Percentiles rank a stretch among this genome's conserved stretches.
phyloP scores from a whole-genome alignment of 2,888 invertebrate species.

The Sinelater perroti region DNA sequence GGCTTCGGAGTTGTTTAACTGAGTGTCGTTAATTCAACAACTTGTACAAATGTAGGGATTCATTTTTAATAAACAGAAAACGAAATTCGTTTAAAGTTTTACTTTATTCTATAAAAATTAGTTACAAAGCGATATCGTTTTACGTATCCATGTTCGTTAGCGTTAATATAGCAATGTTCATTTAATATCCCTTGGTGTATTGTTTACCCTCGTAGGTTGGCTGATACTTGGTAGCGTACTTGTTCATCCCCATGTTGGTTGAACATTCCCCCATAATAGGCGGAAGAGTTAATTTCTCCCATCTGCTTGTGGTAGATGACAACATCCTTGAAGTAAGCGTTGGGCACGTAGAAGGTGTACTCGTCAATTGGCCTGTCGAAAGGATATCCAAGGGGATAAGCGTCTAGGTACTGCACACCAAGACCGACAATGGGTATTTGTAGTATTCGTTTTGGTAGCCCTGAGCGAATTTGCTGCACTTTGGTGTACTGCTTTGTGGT shows the following conservation, averaged over 20 bases:
- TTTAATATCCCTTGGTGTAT: too few relatives aligned
- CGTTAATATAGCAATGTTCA: too few relatives aligned
- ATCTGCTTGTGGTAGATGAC: slow-evolving; percentile 67
- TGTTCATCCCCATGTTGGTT: not conserved
- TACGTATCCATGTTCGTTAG: too few relatives aligned
- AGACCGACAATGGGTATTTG: slow-evolving; percentile 44
- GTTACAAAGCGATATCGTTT: too few relatives aligned
- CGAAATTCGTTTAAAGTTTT: too few relatives aligned
- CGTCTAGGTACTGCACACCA: slow-evolving; percentile 59
- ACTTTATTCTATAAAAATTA: too few relatives aligned
- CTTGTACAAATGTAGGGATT: too few relatives aligned
- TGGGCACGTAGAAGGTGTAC: slow-evolving; percentile 69
- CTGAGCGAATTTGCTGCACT: slow-evolving; percentile 44
- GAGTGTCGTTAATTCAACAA: too few relatives aligned
- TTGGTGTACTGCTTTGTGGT: slow-evolving; percentile 6
- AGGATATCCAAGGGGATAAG: slow-evolving; percentile 76
- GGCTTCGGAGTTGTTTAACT: too few relatives aligned
- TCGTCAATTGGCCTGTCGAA: slow-evolving; percentile 73
- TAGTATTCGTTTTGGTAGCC: slow-evolving; percentile 26
- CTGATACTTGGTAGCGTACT: not conserved
- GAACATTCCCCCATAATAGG: not conserved
- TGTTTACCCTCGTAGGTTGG: not conserved
- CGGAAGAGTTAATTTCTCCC: not conserved
- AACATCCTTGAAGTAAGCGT: slow-evolving; percentile 73
- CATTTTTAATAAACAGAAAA: too few relatives aligned